A percentile compares a stretch with the other conserved stretches of the same genome.
These are phyloP conservation scores for Polypedilum pembai DNA, from an alignment of 1,140 invertebrate species.

Conservation along the genomic window DNA sequence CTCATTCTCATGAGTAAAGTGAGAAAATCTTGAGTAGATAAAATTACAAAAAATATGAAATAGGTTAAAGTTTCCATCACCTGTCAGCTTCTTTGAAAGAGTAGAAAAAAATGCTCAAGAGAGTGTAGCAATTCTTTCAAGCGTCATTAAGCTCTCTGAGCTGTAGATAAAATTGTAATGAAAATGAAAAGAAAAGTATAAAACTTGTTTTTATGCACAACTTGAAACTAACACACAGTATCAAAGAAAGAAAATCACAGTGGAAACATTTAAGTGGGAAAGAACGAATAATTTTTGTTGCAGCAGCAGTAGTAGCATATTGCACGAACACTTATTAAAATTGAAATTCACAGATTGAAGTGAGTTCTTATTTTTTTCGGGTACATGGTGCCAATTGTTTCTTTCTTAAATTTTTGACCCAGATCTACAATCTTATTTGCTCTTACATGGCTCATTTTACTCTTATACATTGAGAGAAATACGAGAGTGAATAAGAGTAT, in stretches of 20 bases:
- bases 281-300: not conserved
- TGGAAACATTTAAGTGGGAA: not conserved
- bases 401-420: not conserved
- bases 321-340: slow-evolving; percentile 1
- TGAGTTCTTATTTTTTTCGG: not conserved
- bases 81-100: not conserved
- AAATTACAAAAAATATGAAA: too few relatives aligned
- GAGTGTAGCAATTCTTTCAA: not conserved
- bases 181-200: not conserved
- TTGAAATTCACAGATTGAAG: not conserved
- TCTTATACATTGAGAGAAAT: too few relatives aligned
- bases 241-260: not conserved
- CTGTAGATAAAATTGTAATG: not conserved
- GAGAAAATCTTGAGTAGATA: too few relatives aligned
- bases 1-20: too few relatives aligned
- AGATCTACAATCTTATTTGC: not conserved
- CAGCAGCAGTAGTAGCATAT: not conserved
- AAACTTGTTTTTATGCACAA: slow-evolving; percentile 1
- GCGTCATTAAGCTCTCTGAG: not conserved
- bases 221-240: not conserved
- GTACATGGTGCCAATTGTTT: not conserved
- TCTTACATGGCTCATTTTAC: too few relatives aligned
- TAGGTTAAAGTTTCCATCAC: too few relatives aligned
- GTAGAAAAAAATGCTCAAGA: not conserved
- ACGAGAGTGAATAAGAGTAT: too few relatives aligned